Base-by-base conservation (phyloP, 2,888 invertebrate species). In the Campoletis raptor region DNA sequence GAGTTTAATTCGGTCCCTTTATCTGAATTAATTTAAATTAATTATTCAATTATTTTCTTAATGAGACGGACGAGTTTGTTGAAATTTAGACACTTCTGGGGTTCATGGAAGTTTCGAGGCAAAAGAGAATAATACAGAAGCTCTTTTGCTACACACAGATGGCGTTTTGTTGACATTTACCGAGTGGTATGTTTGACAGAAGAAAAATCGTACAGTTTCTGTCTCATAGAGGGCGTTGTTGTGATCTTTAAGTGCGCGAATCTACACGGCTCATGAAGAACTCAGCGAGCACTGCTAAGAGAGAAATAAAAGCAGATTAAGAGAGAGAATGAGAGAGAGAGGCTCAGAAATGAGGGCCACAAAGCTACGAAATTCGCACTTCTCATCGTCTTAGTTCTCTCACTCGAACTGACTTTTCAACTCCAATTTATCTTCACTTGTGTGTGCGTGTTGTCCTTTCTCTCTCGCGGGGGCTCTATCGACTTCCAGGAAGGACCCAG, bases 351-450 rank as follows among this genome's bases (percentile, higher is more conserved):
- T 45, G 64, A 52, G 48, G 52, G 66, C 81, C 73, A 66, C 72
- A 64, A n/a, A 24, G 72, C 73, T 24, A 45, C 64, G 61, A 81
- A 81, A 81, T 81, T 81, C 73, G 64, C 52, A 66, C 81, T 81
- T 52, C 52, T 73, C 64, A 72, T 81, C 64, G 48, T 52, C 54
- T 72, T 37, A 30, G 24, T 40, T 64, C 73, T 48, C 52, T 66
- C 72, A 67, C 77, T 77, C 52, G 37, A 24, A 15, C 48, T 73
- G 81, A 30, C 73, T 73, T 66, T 81, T 81, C 81, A 81, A 73
- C 81, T 81, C 81, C 73, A 81, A 81, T 81, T 81, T 81, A 81
- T 81, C 61, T 81, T 52, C 42, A 30, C 64, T 21, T 42, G 81
- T 61, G 70, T 80, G 72, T 52, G 73, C 40, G 73, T 73, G 24